Base-by-base conservation (phyloP, 2,797 vertebrate species). In the Gouania willdenowi region DNA sequence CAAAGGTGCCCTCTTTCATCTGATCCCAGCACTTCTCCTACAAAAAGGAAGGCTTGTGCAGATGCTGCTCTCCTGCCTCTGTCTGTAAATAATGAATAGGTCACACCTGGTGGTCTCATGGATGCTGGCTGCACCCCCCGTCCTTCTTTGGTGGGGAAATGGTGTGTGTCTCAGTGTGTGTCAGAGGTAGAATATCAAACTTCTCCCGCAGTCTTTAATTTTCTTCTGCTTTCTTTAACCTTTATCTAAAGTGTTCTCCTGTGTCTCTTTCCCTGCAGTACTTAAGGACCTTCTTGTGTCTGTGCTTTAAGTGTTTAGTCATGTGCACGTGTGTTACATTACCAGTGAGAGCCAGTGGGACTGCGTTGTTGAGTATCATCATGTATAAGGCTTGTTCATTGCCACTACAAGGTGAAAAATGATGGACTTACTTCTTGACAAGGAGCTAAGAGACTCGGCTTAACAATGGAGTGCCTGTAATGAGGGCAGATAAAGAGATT, bases 61-160 rank as follows among this genome's bases (percentile, higher is more conserved):
- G 60, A 65, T 39, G 29, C 57, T 54, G 56, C 63, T 44, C 16
- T 43, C 42, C 59, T 40, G 70, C 45, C 53, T 63, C 46, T 71
- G 66, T 67, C 69, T 60, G 78, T 84, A 80, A 82, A 82, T 85
- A 80, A 86, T 82, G 77, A 79, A 83, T 79, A 75, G 56, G 71
- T 81, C 75, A 81, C 76, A 79, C 75, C 77, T 82, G 71, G 76
- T 78, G 76, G 79, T 81, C 78, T 75, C 55, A 62, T 34, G 41
- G 41, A 69, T 63, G 54, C 58, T 52, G 25, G 35, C 63, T 52
- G 44, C 60, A 41, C 70, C 61, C 61, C 56, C 53, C 24, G 17
- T 73, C 42, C 61, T 50, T 76, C 64, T 48, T 46, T 3, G 29
- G 36, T 6, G 41, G 32, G 50, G 61, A 38, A 47, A 35, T 27